Percentiles rank a stretch among this genome's conserved stretches.
Conservation (phyloP, 2,888 invertebrate species). For the Leptodirus hochenwartii region DNA sequence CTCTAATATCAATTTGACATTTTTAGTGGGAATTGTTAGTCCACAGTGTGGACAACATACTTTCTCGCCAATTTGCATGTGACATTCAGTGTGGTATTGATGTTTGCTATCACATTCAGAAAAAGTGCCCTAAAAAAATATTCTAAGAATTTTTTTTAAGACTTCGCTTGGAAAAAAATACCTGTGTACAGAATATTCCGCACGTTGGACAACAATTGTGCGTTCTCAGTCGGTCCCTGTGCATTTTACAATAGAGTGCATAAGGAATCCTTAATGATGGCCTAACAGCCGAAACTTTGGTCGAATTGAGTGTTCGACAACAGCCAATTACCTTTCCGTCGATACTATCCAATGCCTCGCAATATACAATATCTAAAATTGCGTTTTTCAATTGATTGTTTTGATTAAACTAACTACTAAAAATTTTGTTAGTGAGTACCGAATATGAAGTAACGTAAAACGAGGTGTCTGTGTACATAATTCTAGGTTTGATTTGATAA, state of each 20-base stretch:
- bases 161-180: constrained; percentile 19
- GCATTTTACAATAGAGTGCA: constrained; percentile 60
- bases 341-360: constrained; percentile 59
- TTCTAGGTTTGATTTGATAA: too few species aligned
- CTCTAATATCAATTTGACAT: too few species aligned
- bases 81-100: constrained; percentile 67
- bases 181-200: constrained; percentile 79
- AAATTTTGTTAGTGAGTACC: too few species aligned
- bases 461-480: too few species aligned
- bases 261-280: constrained; percentile 62
- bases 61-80: constrained; percentile 24
- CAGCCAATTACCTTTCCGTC: constrained; percentile 64
- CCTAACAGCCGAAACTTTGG: constrained; percentile 40
- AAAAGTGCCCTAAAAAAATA: constrained; percentile 50
- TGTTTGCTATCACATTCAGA: constrained; percentile 62
- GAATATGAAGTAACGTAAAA: too few species aligned
- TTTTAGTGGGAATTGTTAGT: constrained; percentile 33
- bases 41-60: constrained; percentile 57
- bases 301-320: constrained; percentile 43
- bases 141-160: constrained; percentile 5
- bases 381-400: background rate
- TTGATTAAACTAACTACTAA: too few species aligned
- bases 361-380: constrained; percentile 38
- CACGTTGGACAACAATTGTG: constrained; percentile 87
- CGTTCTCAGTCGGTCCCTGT: constrained; percentile 49